These are phyloP conservation scores for Pseudomyrmex sp. DNA, from an alignment of 1,140 invertebrate species.

Conservation along the genomic window DNA sequence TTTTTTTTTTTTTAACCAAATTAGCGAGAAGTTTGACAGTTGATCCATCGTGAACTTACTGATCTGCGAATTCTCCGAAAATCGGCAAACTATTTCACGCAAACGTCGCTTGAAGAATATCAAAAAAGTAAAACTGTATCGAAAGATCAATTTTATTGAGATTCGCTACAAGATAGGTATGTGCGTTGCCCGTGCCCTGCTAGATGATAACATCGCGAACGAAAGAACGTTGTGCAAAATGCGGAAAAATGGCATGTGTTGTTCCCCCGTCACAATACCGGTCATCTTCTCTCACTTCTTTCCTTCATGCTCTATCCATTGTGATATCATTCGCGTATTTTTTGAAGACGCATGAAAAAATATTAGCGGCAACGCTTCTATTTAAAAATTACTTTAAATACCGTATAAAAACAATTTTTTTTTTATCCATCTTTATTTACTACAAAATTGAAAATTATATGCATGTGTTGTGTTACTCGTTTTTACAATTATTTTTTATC, in stretches of 20 bases:
- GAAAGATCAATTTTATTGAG: conserved; percentile 50
- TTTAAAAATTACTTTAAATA: no score
- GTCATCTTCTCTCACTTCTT: background rate
- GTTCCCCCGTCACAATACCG: background rate
- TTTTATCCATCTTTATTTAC: no score
- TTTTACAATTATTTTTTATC: no score
- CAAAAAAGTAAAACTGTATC: conserved; percentile 4
- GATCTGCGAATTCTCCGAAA: background rate
- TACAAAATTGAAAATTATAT: no score
- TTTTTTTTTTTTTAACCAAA: no score
- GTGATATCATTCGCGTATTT: conserved; percentile 7
- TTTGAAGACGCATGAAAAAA: background rate
- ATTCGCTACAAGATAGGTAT: conserved; percentile 27
- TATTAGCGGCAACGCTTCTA: no score
- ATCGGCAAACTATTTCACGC: conserved; percentile 6
- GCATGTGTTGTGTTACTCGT: no score
- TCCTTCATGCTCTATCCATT: background rate
- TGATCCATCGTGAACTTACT: background rate
- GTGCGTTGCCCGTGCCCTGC: background rate
- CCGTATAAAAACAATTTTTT: no score
- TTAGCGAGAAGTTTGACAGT: no score
- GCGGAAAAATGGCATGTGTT: background rate
- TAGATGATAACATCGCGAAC: conserved; percentile 9
- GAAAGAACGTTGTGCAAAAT: conserved; percentile 22
- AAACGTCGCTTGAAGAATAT: conserved; percentile 29